Percentiles rank a stretch among this genome's conserved stretches.
Evolutionary conservation across 2,113 vertebrate species (phyloP).

Genomic region (Scytalopus superciliaris): DNA sequence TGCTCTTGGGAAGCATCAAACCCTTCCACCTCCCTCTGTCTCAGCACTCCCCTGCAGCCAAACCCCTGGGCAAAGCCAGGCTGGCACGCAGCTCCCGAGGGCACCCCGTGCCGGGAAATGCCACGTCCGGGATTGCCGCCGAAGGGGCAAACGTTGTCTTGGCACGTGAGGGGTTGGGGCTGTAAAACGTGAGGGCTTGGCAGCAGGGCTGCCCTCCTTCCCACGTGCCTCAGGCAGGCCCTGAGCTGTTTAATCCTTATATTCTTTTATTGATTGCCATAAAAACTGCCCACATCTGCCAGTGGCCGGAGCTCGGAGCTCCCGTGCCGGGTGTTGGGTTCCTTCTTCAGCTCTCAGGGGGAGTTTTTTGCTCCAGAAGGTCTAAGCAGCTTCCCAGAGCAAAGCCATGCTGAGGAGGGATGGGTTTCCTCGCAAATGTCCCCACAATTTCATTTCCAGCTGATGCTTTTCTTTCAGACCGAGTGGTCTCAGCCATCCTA

Average conservation of each 20-base stretch:
- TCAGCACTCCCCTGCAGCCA: neutral
- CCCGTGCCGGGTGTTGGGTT: neutral
- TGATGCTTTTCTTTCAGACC: neutral
- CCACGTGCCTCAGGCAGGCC: neutral
- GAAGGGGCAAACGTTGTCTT: neutral
- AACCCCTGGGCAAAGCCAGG: neutral
- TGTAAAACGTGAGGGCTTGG: neutral
- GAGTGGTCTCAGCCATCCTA: neutral
- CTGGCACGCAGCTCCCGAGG: accelerated
- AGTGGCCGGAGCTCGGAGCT: accelerated
- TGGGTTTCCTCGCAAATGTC: accelerated
- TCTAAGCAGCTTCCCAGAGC: neutral
- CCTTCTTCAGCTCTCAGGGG: too few species aligned
- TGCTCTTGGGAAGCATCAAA: neutral
- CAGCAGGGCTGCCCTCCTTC: neutral
- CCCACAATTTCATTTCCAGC: neutral
- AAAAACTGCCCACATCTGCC: too few species aligned
- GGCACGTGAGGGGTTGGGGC: neutral
- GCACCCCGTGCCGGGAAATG: neutral
- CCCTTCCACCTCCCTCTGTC: neutral
- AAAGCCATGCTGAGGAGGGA: neutral
- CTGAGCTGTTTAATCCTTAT: neutral
- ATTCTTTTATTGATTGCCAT: neutral
- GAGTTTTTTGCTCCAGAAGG: neutral
- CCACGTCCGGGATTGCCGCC: accelerated